A percentile compares a stretch with the other conserved stretches of the same genome.
Conservation (phyloP, 2,113 vertebrate genomes). For the Hippotragus niger region DNA sequence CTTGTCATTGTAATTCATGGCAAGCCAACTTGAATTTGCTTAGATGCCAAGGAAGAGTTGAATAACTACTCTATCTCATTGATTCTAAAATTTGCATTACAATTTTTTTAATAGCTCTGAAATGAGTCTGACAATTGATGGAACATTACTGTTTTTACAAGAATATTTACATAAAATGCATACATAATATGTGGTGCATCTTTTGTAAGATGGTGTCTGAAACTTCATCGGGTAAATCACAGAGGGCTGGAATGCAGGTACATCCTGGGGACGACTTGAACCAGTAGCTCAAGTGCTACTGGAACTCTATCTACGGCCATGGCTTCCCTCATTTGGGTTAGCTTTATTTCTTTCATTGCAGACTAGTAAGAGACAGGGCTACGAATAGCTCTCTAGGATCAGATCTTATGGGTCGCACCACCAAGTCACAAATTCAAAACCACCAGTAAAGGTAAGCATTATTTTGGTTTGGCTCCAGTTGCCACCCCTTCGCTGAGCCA, state of each 20-base stretch:
- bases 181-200: background rate
- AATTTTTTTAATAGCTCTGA: background rate
- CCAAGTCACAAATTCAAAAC: background rate
- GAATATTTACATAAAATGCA: background rate
- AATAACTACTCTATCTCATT: background rate
- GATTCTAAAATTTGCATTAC: conserved; percentile 25
- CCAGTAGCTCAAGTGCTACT: background rate
- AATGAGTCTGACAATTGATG: background rate
- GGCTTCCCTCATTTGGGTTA: background rate
- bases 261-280: background rate
- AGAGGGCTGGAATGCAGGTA: background rate
- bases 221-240: background rate
- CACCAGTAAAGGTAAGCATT: background rate
- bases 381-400: background rate
- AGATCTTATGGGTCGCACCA: background rate
- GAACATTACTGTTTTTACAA: background rate
- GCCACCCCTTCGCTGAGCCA: background rate
- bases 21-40: conserved; percentile 24
- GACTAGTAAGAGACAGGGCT: background rate
- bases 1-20: background rate
- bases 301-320: background rate
- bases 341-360: background rate
- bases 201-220: background rate
- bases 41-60: background rate
- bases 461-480: background rate